Evolutionary conservation across 2,113 vertebrate species (phyloP), one percentile per base, ranked within the genome.

Genomic region (Eubucco bourcierii): DNA sequence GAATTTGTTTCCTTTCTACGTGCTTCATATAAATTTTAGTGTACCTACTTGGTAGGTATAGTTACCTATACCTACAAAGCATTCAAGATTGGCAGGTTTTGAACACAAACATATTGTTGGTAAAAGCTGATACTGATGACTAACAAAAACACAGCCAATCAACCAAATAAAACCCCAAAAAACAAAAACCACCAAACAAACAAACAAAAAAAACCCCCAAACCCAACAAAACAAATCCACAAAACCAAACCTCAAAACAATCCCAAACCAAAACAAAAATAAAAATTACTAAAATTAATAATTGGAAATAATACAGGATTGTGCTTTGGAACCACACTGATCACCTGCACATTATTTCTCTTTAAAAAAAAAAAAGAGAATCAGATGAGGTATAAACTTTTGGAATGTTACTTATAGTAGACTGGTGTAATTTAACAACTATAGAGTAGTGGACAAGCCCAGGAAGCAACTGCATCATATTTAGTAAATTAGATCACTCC

Each of bases 371-470:
- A 39, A 37, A 60, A 76, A 65, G 11, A 73, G 24, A 70, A 64
- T 3, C 3, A 3, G 28, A 4, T 33, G 67, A 86, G 19, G 18
- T 59, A 53, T 31, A 21, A 65, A 80, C 20, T 71, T 76, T 46
- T 76, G 29, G 53, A 63, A 78, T 0, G 0, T 8, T 41, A n/a
- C 6, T 33, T 29, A 50, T 0, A 1, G 41, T 29, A 75, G 1
- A 52, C 34, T 82, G n/a, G 56, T 77, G 3, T 64, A 80, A 44
- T 41, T 63, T 46, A 47, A 61, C 37, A 56, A 37, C 56, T 77
- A 13, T 24, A 66, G 28, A 73, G 28, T 18, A 84, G 46, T 6
- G 19, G 71, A 65, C 28, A 87, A 64, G 34, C 6, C 28, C 23
- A 71, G 71, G 12, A 82, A 74, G 41, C 3, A 70, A 74, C 19